These are phyloP conservation scores for Calcarius lapponicus DNA, from an alignment of 2,797 vertebrate genomes.

Conservation along the genomic window DNA sequence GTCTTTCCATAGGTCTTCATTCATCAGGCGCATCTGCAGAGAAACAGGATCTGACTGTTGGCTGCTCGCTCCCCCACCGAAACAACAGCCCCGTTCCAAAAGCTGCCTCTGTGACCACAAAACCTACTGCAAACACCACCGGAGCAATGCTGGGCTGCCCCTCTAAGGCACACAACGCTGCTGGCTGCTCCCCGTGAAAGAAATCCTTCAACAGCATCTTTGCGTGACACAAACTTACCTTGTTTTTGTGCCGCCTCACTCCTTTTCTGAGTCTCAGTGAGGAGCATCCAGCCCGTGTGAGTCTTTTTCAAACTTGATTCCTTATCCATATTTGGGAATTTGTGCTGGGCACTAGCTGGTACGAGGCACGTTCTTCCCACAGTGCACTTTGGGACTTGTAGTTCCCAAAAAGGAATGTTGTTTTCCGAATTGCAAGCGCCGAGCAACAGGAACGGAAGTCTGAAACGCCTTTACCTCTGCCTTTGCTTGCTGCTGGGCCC, in stretches of 20 bases:
- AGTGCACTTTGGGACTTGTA: slow-evolving; percentile 75
- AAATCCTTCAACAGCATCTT: not conserved
- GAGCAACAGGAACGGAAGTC: not conserved
- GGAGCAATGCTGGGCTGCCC: not conserved
- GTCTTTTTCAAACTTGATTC: slow-evolving; percentile 69
- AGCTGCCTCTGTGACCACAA: not conserved
- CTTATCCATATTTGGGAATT: slow-evolving; percentile 80
- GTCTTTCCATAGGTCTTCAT: not conserved
- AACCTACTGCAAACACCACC: not conserved
- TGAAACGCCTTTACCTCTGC: not conserved
- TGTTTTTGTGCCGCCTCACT: not conserved
- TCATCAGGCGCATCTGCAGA: not conserved
- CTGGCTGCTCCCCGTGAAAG: not conserved
- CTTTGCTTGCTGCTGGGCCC: not conserved
- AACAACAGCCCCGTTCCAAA: not conserved
- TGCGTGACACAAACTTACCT: slow-evolving; percentile 53
- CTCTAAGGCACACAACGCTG: not conserved
- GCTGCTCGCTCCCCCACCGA: not conserved
- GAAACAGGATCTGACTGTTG: not conserved
- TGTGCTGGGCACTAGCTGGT: slow-evolving; percentile 67
- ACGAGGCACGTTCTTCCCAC: slow-evolving; percentile 21
- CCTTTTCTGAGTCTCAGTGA: slow-evolving; percentile 11
- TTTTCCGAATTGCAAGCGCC: not conserved
- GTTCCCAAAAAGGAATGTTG: slow-evolving; percentile 63
- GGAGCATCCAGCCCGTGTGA: slow-evolving; percentile 5